Percentiles rank a stretch among this genome's conserved stretches.
These are phyloP conservation scores for Tetanocera ferruginea DNA, from an alignment of 2,888 invertebrate species.

Conservation along the genomic window DNA sequence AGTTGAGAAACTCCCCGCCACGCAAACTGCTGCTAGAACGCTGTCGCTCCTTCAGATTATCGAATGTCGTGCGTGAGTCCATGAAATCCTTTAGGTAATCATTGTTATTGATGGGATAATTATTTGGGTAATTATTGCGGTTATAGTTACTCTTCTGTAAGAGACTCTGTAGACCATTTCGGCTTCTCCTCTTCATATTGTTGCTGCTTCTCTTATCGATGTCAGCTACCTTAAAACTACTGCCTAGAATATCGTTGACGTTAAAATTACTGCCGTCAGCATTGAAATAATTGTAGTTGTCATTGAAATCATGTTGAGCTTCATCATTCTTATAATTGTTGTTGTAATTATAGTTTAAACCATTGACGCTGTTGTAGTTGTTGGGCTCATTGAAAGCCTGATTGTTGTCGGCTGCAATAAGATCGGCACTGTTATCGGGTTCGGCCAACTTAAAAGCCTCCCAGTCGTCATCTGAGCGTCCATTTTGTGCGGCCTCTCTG, in stretches of 20 bases:
- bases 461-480: background rate
- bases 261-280: background rate
- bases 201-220: background rate
- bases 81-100: background rate
- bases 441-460: slow-evolving; percentile 16
- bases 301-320: background rate
- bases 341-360: background rate
- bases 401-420: background rate
- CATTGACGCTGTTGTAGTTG: background rate
- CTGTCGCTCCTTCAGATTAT: background rate
- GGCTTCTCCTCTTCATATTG: background rate
- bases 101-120: background rate
- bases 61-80: background rate
- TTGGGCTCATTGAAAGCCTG: background rate
- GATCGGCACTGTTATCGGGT: background rate
- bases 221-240: background rate
- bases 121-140: background rate
- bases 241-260: background rate
- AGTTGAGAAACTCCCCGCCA: background rate
- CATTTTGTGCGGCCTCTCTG: slow-evolving; percentile 21
- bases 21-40: background rate
- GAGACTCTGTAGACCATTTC: background rate
- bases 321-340: background rate
- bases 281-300: slow-evolving; percentile 2
- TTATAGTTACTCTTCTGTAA: background rate